Conservation (phyloP, 2,797 vertebrate genomes). For the Cirrhinus molitorella region DNA sequence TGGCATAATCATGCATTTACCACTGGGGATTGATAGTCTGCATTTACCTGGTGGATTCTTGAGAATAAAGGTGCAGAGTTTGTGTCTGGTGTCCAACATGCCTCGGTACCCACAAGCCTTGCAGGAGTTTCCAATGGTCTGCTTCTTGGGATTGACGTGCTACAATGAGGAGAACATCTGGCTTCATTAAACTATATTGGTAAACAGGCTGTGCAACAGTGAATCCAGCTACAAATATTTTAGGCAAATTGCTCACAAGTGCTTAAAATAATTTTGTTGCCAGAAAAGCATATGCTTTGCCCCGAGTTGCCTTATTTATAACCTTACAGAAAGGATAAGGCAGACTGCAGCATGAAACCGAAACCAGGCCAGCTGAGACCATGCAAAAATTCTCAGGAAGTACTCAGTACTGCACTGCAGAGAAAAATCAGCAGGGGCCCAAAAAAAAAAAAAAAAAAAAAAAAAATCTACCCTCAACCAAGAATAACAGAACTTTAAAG, state of each 20-base stretch:
- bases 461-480: too few species aligned
- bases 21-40: not conserved
- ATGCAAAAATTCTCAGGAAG: not conserved
- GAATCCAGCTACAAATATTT: not conserved
- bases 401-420: conserved; percentile 41
- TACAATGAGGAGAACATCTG: conserved; percentile 62
- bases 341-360: conserved; percentile 35
- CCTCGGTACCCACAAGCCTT: conserved; percentile 98
- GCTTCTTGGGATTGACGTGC: conserved; percentile 99
- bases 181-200: not conserved
- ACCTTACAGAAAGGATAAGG: not conserved
- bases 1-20: not conserved
- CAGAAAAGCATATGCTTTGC: not conserved
- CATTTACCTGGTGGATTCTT: conserved; percentile 98
- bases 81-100: conserved; percentile 99
- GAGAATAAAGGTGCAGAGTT: conserved; percentile 99
- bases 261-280: not conserved
- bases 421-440: not conserved
- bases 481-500: too few species aligned
- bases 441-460: too few species aligned
- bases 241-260: not conserved
- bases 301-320: not conserved
- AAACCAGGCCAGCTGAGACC: conserved; percentile 30
- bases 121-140: conserved; percentile 98
- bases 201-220: not conserved